Evolutionary conservation across 2,113 vertebrate genomes (phyloP), one percentile per base, ranked within the genome.

Genomic region (Silurus meridionalis): DNA sequence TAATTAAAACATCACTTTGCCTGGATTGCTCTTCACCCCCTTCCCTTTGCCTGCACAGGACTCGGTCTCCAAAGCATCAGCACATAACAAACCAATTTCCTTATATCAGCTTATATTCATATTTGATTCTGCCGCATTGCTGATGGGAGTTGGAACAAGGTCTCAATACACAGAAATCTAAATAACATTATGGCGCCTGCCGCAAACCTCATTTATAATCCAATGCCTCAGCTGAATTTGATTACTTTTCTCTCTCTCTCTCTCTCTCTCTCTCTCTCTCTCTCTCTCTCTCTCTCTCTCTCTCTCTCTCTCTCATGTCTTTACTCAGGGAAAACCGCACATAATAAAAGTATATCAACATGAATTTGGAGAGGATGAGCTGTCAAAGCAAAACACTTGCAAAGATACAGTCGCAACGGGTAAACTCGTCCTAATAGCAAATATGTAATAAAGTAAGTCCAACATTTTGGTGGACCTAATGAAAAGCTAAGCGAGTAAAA

Each of bases 171-270:
- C 97, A 95, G 94, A 96, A 98, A 96, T 97, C 96, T 97, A 97
- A 98, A 97, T 97, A 98, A 98, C 95, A 96, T 96, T 96, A 97
- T 94, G 96, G 96, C 82, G 95, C 95, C 95, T 95, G 96, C 95
- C 96, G 94, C 96, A 97, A 96, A 98, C 96, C 97, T 99, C 96
- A 99, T 99, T 99, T 98, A 98, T 97, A 99, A 96, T 96, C 96
- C 96, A 96, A 96, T 95, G 95, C 96, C 95, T 96, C 94, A 91
- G 95, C 96, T 97, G 96, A 96, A 97, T 98, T 96, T 93, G 95
- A 98, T 98, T 98, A 97, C 95, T 96, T 96, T 94, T 92, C 78
- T 95, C 94, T 95, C 96, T 94, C 92, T 82, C 74, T 83, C 77
- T 69, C 80, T 88, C 80, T 81, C 69, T 37, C 37, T 37, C 37